Conservation (phyloP, 2,113 vertebrate species). For the Pelecanoides urinatrix region DNA sequence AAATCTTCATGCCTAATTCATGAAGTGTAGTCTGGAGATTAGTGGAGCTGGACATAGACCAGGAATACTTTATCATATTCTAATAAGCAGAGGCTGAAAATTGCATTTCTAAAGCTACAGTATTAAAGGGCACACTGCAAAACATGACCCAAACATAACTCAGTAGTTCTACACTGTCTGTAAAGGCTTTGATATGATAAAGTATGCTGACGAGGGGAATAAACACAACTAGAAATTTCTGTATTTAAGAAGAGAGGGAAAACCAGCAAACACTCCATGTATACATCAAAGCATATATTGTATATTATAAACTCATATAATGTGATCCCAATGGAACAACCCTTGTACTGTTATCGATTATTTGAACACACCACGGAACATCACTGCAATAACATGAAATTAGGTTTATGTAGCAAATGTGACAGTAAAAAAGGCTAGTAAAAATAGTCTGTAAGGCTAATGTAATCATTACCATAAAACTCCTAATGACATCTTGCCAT, state of each 20-base stretch:
- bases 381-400: slow-evolving; percentile 59
- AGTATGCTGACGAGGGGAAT: slow-evolving; percentile 96
- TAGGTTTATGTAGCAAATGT: slow-evolving; percentile 57
- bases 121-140: slow-evolving; percentile 94
- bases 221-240: slow-evolving; percentile 84
- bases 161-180: slow-evolving; percentile 85
- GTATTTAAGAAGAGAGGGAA: slow-evolving; percentile 62
- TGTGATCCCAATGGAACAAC: slow-evolving; percentile 64
- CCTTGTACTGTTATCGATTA: slow-evolving; percentile 63
- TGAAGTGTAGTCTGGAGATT: slow-evolving; percentile 86
- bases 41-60: slow-evolving; percentile 82
- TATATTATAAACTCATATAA: slow-evolving; percentile 71
- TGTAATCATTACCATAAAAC: slow-evolving; percentile 44
- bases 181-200: slow-evolving; percentile 96
- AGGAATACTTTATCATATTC: slow-evolving; percentile 99
- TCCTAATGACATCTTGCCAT: slow-evolving; percentile 17
- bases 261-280: slow-evolving; percentile 59
- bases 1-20: slow-evolving; percentile 94
- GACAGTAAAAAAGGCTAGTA: slow-evolving; percentile 55
- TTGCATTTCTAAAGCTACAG: slow-evolving; percentile 98
- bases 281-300: slow-evolving; percentile 71
- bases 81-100: slow-evolving; percentile 97
- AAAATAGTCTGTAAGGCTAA: slow-evolving; percentile 61
- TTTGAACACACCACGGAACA: slow-evolving; percentile 57
- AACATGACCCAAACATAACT: slow-evolving; percentile 92